phyloP scores from a whole-genome alignment of 2,113 vertebrate genomes.

The Mixornis gularis region DNA sequence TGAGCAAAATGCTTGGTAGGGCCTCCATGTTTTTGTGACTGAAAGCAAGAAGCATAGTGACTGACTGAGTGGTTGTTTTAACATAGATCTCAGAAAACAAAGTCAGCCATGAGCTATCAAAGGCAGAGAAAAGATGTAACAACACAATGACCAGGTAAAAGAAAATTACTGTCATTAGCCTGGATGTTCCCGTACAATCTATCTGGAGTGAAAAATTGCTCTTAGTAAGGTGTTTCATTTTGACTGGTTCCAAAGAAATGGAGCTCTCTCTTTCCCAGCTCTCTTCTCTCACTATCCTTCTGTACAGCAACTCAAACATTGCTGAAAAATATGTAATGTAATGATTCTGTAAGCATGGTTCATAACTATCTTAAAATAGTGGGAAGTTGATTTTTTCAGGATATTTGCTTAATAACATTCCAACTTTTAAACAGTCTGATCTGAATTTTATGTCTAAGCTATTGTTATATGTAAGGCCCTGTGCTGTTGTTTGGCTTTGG shows the following conservation, averaged over 20 bases:
- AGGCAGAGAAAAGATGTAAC: not conserved
- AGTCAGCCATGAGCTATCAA: not conserved
- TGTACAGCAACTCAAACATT: not conserved
- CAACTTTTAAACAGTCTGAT: not conserved
- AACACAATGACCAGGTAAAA: not conserved
- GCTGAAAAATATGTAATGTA: not conserved
- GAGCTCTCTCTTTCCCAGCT: not conserved
- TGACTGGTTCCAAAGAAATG: not conserved
- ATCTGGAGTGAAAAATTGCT: not conserved
- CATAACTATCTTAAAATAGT: not conserved
- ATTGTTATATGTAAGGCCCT: not conserved
- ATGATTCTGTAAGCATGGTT: not conserved
- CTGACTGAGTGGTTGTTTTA: not conserved
- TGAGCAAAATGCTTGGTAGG: not conserved
- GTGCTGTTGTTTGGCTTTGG: not conserved
- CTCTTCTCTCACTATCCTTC: not conserved
- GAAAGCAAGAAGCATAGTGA: not conserved
- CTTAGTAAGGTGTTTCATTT: not conserved
- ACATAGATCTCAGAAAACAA: not conserved
- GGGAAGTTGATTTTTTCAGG: not conserved
- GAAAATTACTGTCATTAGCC: accelerated
- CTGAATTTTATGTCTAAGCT: not conserved
- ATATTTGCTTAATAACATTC: not conserved
- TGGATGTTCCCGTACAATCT: not conserved
- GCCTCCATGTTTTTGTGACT: not conserved